Percentiles rank a stretch among this genome's conserved stretches.
Evolutionary conservation across 1,140 invertebrate genomes (phyloP).

Genomic region (Drosophila sturtevanti): DNA sequence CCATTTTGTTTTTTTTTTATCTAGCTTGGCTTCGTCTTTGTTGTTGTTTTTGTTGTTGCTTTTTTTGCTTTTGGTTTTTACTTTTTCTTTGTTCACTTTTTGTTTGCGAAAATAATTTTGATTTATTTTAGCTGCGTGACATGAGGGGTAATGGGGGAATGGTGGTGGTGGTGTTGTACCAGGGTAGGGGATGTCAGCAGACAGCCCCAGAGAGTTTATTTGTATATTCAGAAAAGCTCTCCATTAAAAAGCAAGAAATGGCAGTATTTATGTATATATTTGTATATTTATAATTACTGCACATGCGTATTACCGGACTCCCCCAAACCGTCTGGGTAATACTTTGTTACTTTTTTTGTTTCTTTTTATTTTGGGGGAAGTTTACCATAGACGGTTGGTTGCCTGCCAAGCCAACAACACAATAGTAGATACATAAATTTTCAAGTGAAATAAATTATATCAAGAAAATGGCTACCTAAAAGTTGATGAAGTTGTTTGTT

Average conservation of each 20-base stretch:
- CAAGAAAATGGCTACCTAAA: conserved; percentile 70
- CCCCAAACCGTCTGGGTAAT: conserved; percentile 1
- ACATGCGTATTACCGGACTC: conserved; percentile 70
- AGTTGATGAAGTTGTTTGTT: background rate
- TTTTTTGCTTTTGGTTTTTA: conserved; percentile 3
- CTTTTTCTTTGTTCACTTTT: conserved; percentile 49
- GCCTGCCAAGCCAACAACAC: conserved; percentile 19
- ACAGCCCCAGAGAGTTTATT: conserved; percentile 59
- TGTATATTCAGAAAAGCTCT: conserved; percentile 69
- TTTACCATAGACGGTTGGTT: conserved; percentile 26
- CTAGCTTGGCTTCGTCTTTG: conserved; percentile 30
- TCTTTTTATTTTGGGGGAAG: conserved; percentile 54
- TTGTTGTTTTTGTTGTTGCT: background rate
- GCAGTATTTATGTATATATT: conserved; percentile 79
- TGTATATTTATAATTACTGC: conserved; percentile 82
- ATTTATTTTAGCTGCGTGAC: conserved; percentile 61
- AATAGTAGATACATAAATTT: conserved; percentile 69
- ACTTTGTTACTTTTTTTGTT: conserved; percentile 18
- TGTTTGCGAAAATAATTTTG: conserved; percentile 80
- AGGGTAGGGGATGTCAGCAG: too few species aligned
- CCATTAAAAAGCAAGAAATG: conserved; percentile 70
- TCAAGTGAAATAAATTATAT: conserved; percentile 79
- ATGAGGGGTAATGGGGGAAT: background rate
- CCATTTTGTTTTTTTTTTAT: conserved; percentile 77
- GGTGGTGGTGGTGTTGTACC: conserved; percentile 54